Evolutionary conservation across 2,888 invertebrate species (phyloP), one percentile per base, ranked within the genome.

Genomic region (Idaea biselata): DNA sequence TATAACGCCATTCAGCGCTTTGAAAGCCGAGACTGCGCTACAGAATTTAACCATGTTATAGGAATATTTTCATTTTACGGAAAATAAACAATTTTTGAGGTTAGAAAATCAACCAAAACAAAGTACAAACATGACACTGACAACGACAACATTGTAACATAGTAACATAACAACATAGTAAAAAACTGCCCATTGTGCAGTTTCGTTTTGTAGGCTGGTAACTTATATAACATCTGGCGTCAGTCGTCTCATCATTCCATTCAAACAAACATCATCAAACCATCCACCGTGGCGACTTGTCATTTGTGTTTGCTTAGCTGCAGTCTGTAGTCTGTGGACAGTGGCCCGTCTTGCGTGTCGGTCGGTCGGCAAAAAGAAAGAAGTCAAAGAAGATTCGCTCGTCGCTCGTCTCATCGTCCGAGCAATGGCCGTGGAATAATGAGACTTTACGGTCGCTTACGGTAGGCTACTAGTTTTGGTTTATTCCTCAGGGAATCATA

Each of bases 1-100:
- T 66, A 97, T 88, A 7, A 97, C 78, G 31, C 97, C 97, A 84
- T 95, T 96, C 60, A 98, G 81, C 32, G 91, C 81, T 73, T 93
- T 95, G 88, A 94, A 97, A 3, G 95, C 94, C 55, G 88, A 77
- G 54, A 90, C 90, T 3, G 96, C 95, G 75, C 93, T 86, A 62
- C 72, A 77, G 61, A 86, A 75, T 60, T 85, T 83, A 55, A 84
- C 84, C 93, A 92, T 93, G 64, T 63, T 76, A 11, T 44, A 57
- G 58, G 55, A 32, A 58, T 60, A 53, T 25, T n/a, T 60, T 59
- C 18, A 25, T 61, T 11, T 33, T n/a, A 17, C 18, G 32, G 1
- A 55, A 32, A 53, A 14, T 14, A 25, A 14, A 6, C 16, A 25
- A 33, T n/a, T 58, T 33, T 44, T 44, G 44, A 44, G 44, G 44